phyloP scores from a whole-genome alignment of 1,140 invertebrate species.

The Radopholus similis region DNA sequence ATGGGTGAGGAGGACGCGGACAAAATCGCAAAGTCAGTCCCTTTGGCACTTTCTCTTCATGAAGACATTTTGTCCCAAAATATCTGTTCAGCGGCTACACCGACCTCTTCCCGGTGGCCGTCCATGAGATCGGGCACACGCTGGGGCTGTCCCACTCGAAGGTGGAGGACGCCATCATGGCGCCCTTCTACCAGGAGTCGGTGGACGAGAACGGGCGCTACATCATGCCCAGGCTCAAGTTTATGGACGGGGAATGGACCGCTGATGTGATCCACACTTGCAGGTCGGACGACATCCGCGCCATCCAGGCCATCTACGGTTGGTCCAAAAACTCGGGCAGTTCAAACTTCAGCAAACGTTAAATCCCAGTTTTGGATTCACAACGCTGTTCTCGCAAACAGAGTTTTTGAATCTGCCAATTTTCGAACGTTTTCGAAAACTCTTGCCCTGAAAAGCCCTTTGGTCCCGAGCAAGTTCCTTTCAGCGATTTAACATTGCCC shows the following conservation, averaged over 20 bases:
- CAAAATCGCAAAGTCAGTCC: conserved; percentile 42
- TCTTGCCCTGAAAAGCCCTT: not conserved
- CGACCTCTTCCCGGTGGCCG: conserved; percentile 56
- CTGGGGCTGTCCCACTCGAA: conserved; percentile 47
- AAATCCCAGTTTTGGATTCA: too few species aligned
- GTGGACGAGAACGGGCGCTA: conserved; percentile 36
- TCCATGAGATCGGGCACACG: conserved; percentile 53
- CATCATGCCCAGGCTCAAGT: conserved; percentile 37
- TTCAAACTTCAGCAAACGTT: too few species aligned
- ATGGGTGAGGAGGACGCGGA: conserved; percentile 45
- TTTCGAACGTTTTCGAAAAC: not conserved
- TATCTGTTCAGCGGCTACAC: conserved; percentile 44
- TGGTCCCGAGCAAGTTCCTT: conserved; percentile 22
- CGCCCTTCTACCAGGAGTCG: conserved; percentile 55
- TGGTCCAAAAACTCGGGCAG: not conserved
- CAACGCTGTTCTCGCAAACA: too few species aligned
- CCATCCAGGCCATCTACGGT: conserved; percentile 28
- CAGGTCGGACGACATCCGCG: conserved; percentile 6
- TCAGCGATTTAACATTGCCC: too few species aligned
- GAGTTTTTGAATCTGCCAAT: not conserved
- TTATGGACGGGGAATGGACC: not conserved
- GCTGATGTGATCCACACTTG: not conserved
- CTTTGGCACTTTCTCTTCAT: not conserved
- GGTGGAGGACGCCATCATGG: conserved; percentile 56
- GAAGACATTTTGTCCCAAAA: conserved; percentile 15